Evolutionary conservation across 1,140 invertebrate genomes (phyloP).

Genomic region (Drosophila lacteicornis): DNA sequence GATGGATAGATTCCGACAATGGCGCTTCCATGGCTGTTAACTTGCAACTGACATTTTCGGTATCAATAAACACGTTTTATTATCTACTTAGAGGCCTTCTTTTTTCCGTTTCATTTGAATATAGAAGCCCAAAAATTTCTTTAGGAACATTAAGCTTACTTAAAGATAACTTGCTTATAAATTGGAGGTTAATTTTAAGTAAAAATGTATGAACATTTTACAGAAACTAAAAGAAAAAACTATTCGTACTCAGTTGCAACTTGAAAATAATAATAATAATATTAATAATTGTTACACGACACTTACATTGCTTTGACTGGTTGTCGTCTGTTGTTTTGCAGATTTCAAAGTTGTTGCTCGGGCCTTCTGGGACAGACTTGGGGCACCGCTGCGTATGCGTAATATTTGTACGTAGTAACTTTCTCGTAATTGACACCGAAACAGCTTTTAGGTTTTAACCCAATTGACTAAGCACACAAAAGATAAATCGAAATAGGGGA

Average conservation of each 20-base stretch:
- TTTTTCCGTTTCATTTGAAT: neutral
- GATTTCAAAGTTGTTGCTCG: conserved; percentile 11
- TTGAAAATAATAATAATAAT: too few relatives aligned
- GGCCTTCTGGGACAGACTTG: conserved; percentile 9
- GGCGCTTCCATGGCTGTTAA: neutral
- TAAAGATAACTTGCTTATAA: too few relatives aligned
- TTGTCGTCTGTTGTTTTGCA: conserved; percentile 23
- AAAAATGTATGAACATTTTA: too few relatives aligned
- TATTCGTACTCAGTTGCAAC: neutral
- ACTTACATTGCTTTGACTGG: conserved; percentile 71
- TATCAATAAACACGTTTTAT: neutral
- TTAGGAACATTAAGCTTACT: neutral
- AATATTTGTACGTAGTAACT: conserved; percentile 42
- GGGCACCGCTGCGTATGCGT: conserved; percentile 52
- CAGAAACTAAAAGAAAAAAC: neutral
- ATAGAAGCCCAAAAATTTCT: neutral
- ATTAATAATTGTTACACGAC: neutral
- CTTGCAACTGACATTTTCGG: neutral
- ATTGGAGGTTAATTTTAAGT: too few relatives aligned
- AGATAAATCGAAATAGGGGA: conserved; percentile 31
- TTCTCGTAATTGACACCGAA: conserved; percentile 66
- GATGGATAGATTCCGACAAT: neutral
- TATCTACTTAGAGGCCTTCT: too few relatives aligned
- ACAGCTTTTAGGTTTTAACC: conserved; percentile 24
- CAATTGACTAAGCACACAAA: conserved; percentile 42